Conservation (phyloP, 2,797 vertebrate genomes). For the Halcyon badia region DNA sequence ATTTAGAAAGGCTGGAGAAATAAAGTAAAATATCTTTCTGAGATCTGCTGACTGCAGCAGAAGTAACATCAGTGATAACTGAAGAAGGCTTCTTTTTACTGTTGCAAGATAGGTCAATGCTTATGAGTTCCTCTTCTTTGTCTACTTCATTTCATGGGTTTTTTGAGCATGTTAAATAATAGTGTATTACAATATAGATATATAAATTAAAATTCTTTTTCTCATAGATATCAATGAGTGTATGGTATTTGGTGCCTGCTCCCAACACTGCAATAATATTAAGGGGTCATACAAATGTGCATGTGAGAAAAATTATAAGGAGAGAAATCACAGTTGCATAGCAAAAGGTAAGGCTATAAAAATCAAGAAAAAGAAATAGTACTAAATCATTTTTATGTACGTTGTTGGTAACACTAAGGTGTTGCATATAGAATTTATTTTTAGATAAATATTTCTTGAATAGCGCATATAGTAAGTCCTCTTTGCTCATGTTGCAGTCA, state of each 20-base stretch:
- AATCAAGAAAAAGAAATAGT: not conserved
- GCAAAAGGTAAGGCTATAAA: conserved; percentile 89
- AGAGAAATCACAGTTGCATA: conserved; percentile 89
- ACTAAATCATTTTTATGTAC: not conserved
- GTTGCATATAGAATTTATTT: not conserved
- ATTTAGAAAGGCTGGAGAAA: not conserved
- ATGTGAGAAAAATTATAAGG: conserved; percentile 94
- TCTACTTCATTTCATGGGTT: not conserved
- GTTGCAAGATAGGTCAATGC: not conserved
- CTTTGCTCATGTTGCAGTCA: not conserved
- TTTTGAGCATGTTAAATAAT: not conserved
- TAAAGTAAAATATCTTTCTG: not conserved
- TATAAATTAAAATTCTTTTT: conserved; percentile 33
- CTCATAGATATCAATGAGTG: conserved; percentile 94
- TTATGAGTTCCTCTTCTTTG: not conserved
- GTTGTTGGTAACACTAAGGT: not conserved
- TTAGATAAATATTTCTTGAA: not conserved
- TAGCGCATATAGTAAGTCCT: not conserved
- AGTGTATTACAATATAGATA: not conserved
- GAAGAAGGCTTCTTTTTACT: not conserved
- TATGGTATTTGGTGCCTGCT: conserved; percentile 92
- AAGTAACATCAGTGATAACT: not conserved
- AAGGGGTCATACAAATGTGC: conserved; percentile 96
- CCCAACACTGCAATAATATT: conserved; percentile 93
- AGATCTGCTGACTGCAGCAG: not conserved